Percentiles rank a stretch among this genome's conserved stretches.
phyloP scores from a whole-genome alignment of 2,113 vertebrate genomes.

The Pandion haliaetus region DNA sequence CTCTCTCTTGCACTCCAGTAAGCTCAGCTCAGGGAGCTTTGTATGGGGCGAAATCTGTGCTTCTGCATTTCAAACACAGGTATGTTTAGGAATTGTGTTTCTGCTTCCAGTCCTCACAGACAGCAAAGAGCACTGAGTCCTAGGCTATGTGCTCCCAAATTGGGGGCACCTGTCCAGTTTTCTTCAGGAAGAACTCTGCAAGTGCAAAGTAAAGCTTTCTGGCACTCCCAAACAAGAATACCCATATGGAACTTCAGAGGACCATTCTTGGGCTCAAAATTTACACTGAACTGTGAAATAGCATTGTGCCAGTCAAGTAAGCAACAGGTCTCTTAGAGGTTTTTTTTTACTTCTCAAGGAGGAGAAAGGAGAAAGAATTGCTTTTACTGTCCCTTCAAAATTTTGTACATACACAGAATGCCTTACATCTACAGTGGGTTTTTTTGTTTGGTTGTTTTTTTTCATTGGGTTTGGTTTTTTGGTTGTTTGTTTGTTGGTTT shows the following conservation, averaged over 20 bases:
- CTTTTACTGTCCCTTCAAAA: background rate
- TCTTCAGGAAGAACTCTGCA: background rate
- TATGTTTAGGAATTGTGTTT: background rate
- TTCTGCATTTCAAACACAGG: background rate
- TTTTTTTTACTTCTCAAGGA: background rate
- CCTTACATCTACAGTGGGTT: background rate
- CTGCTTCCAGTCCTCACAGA: background rate
- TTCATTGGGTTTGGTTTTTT: background rate
- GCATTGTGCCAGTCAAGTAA: background rate
- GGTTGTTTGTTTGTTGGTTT: background rate
- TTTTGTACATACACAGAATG: background rate
- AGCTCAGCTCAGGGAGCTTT: background rate
- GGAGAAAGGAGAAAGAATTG: background rate
- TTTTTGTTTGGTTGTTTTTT: background rate
- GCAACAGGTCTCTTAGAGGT: background rate
- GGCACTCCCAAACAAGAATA: background rate
- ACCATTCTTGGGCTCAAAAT: background rate
- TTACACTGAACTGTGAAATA: background rate
- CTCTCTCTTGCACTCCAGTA: background rate
- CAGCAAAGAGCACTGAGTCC: background rate
- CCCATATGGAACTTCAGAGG: background rate
- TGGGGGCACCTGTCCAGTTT: background rate
- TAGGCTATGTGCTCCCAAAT: background rate
- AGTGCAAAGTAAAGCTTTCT: background rate
- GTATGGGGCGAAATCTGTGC: accelerated